phyloP scores from a whole-genome alignment of 2,797 vertebrate species.

The Lagodon rhomboides region DNA sequence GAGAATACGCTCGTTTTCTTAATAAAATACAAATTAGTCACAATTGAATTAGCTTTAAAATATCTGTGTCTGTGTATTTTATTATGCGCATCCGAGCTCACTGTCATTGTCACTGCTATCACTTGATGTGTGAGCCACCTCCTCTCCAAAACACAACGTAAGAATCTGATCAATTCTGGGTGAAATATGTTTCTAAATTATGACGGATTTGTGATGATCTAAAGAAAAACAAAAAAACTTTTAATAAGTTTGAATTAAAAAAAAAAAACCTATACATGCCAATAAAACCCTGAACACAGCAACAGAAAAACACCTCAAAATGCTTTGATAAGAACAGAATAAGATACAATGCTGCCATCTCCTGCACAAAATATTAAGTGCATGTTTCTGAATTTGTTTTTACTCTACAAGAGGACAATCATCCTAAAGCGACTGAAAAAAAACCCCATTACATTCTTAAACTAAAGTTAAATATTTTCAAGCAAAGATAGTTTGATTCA shows the following conservation, averaged over 20 bases:
- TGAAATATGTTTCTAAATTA: background rate
- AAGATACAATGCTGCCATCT: conserved; percentile 72
- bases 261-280: background rate
- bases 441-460: background rate
- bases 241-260: background rate
- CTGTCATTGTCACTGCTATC: background rate
- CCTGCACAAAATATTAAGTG: conserved; percentile 44
- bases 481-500: background rate
- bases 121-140: background rate
- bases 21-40: background rate
- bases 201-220: background rate
- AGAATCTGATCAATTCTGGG: background rate
- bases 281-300: background rate
- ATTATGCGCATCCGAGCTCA: conserved; percentile 14
- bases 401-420: background rate
- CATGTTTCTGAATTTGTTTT: conserved; percentile 7
- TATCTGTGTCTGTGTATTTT: background rate
- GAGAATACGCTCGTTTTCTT: conserved; percentile 6
- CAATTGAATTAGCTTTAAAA: background rate
- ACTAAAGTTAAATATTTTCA: background rate
- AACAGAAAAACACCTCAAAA: background rate
- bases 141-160: background rate
- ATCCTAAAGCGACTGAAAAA: background rate
- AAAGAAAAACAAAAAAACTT: background rate
- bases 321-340: background rate